phyloP scores from a whole-genome alignment of 2,797 vertebrate genomes.

The Basileuterus tristriatus region DNA sequence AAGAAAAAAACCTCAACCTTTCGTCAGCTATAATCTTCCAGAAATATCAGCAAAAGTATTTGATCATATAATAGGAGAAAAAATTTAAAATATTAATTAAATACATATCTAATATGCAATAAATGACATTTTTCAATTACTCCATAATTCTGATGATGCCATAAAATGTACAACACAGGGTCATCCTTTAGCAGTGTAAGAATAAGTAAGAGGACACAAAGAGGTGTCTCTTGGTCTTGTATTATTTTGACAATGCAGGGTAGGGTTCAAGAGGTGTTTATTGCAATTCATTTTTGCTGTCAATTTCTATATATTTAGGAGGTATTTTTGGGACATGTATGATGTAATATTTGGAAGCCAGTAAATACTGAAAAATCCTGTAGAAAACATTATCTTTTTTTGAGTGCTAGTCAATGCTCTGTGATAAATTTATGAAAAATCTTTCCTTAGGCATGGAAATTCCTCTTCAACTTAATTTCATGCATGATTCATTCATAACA shows the following conservation, averaged over 20 bases:
- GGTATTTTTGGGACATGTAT: not conserved
- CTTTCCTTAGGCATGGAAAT: not conserved
- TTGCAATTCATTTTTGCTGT: not conserved
- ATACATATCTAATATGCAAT: not conserved
- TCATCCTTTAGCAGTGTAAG: not conserved
- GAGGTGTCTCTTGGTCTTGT: not conserved
- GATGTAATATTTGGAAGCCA: not conserved
- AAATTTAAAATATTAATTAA: not conserved
- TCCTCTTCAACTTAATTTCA: not conserved
- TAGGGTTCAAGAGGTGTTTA: not conserved
- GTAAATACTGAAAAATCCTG: not conserved
- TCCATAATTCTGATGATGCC: not conserved
- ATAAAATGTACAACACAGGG: not conserved
- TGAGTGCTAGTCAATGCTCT: not conserved
- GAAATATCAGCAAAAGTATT: not conserved
- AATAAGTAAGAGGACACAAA: not conserved
- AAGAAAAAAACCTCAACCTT: not conserved
- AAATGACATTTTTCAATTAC: not conserved
- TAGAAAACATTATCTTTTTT: not conserved
- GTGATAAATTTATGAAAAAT: not conserved
- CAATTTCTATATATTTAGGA: not conserved
- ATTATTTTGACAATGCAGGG: not conserved
- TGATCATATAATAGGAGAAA: not conserved
- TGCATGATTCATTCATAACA: not conserved
- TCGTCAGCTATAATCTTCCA: not conserved